Evolutionary conservation across 2,113 vertebrate genomes (phyloP).

Genomic region (Ailurus styani): DNA sequence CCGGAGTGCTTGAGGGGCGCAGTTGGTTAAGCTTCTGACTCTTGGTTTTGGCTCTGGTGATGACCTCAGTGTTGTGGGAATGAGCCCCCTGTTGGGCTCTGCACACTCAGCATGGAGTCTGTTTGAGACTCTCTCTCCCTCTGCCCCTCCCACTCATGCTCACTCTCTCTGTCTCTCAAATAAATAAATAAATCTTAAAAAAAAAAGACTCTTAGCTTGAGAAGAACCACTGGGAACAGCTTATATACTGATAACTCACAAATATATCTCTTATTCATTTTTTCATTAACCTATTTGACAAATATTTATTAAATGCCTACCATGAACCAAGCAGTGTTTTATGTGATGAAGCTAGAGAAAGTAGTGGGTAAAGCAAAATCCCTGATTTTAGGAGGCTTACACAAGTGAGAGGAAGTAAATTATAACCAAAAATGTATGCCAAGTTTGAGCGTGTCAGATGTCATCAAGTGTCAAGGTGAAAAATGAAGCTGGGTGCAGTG

Average conservation of each 20-base stretch:
- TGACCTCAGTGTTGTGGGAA: not conserved
- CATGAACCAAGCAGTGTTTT: not conserved
- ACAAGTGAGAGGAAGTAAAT: not conserved
- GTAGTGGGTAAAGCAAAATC: not conserved
- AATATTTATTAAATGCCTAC: conserved; percentile 30
- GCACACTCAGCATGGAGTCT: not conserved
- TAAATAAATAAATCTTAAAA: not conserved
- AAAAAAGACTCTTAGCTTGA: not conserved
- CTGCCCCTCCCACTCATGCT: not conserved
- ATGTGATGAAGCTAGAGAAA: not conserved
- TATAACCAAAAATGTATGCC: not conserved
- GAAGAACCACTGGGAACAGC: not conserved
- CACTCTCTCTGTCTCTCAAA: not conserved
- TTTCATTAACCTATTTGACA: not conserved
- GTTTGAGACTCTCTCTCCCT: not conserved
- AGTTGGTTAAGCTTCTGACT: not conserved
- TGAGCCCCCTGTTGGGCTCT: not conserved
- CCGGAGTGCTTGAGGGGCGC: not conserved
- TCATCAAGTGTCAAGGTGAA: not conserved
- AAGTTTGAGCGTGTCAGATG: not conserved
- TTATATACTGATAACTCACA: not conserved
- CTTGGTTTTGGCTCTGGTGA: not conserved
- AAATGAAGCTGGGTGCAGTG: not conserved
- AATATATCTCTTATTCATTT: not conserved
- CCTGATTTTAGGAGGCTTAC: not conserved